Conservation (phyloP, 2,888 invertebrate genomes). For the Thera britannica region DNA sequence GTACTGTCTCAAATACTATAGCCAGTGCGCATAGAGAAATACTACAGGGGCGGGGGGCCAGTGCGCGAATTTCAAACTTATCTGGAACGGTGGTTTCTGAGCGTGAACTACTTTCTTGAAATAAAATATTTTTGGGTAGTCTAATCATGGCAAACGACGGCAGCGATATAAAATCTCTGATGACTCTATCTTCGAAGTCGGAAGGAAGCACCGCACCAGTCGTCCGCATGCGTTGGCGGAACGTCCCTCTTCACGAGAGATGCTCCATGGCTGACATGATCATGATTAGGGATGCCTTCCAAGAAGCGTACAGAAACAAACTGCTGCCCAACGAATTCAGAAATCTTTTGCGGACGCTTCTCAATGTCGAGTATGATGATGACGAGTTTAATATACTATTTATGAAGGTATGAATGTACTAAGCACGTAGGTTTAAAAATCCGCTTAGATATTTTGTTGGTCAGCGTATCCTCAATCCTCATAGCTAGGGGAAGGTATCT, state of each 20-base stretch:
- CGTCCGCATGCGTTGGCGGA: slow-evolving; percentile 56
- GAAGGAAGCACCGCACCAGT: slow-evolving; percentile 61
- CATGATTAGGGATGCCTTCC: slow-evolving; percentile 76
- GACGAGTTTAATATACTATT: slow-evolving; percentile 87
- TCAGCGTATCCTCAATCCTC: too few relatives aligned
- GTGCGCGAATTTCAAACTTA: slow-evolving; percentile 19
- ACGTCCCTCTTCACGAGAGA: slow-evolving; percentile 69
- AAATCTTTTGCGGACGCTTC: slow-evolving; percentile 65
- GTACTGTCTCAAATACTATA: background rate
- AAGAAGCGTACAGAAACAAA: slow-evolving; percentile 66
- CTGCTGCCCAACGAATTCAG: slow-evolving; percentile 73
- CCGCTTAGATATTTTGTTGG: too few relatives aligned
- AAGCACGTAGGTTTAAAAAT: too few relatives aligned
- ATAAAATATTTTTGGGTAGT: background rate
- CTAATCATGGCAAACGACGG: slow-evolving; percentile 62
- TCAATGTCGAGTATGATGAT: slow-evolving; percentile 81
- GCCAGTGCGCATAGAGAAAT: slow-evolving; percentile 19
- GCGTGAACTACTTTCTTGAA: slow-evolving; percentile 7
- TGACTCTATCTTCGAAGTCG: slow-evolving; percentile 65
- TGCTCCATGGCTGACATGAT: slow-evolving; percentile 74
- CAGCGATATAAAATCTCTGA: slow-evolving; percentile 63
- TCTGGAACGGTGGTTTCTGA: too few relatives aligned
- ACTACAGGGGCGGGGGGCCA: too few relatives aligned
- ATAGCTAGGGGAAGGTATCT: too few relatives aligned
- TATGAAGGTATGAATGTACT: slow-evolving; percentile 69